These are phyloP conservation scores for Cygnus olor DNA, from an alignment of 2,797 vertebrate genomes.

Conservation along the genomic window DNA sequence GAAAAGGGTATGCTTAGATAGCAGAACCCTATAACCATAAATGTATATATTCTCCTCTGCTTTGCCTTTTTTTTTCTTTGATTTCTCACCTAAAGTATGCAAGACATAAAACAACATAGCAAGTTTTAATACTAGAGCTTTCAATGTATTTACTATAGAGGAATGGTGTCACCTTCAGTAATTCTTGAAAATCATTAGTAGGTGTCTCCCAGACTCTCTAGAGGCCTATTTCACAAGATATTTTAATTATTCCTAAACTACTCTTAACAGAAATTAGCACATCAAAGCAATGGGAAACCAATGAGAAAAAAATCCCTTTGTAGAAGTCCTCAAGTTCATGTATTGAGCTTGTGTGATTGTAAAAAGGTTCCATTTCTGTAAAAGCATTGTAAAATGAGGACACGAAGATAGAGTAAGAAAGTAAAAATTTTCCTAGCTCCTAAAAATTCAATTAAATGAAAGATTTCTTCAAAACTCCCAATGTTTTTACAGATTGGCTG, in stretches of 20 bases:
- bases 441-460: slow-evolving; percentile 9
- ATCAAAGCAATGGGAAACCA: slow-evolving; percentile 66
- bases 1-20: neutral
- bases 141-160: neutral
- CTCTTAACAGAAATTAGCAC: slow-evolving; percentile 69
- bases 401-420: neutral
- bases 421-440: neutral
- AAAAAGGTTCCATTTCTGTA: slow-evolving; percentile 21
- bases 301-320: slow-evolving; percentile 41
- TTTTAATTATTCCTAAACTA: slow-evolving; percentile 67
- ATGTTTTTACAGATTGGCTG: neutral
- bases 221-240: slow-evolving; percentile 31
- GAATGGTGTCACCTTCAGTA: slow-evolving; percentile 55
- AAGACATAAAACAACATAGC: neutral
- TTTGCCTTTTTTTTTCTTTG: neutral
- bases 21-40: neutral
- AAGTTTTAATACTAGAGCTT: neutral
- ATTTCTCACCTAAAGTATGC: neutral
- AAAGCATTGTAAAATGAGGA: neutral
- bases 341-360: neutral
- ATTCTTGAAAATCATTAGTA: slow-evolving; percentile 33
- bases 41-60: neutral
- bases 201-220: slow-evolving; percentile 10
- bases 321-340: slow-evolving; percentile 25
- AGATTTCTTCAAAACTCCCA: neutral